Conservation (phyloP, 2,888 invertebrate species). For the Mystacides longicornis region DNA sequence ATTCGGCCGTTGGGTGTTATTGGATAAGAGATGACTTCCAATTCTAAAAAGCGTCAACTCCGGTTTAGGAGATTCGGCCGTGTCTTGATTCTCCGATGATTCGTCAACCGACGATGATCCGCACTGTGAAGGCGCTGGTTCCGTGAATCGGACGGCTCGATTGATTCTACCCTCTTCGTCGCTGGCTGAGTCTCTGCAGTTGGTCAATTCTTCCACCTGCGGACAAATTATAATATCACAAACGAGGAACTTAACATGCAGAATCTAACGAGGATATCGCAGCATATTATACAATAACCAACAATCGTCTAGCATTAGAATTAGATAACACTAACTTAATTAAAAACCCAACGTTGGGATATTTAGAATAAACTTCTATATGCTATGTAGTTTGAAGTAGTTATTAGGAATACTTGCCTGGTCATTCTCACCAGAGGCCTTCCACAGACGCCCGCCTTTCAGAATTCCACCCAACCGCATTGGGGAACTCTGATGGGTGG, state of each 20-base stretch:
- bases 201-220: slow-evolving; percentile 27
- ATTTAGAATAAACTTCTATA: too few species aligned
- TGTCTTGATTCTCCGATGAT: slow-evolving; percentile 29
- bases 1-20: slow-evolving; percentile 58
- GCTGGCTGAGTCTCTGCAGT: slow-evolving; percentile 41
- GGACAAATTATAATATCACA: too few species aligned
- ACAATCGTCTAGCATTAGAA: too few species aligned
- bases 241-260: too few species aligned
- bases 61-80: slow-evolving; percentile 38
- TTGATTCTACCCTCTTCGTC: slow-evolving; percentile 53
- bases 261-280: too few species aligned
- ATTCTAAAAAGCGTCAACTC: slow-evolving; percentile 48
- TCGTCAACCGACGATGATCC: slow-evolving; percentile 13
- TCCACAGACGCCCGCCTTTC: slow-evolving; percentile 73
- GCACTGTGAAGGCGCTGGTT: slow-evolving; percentile 32
- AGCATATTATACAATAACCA: too few species aligned
- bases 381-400: neutral
- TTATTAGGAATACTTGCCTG: slow-evolving; percentile 37
- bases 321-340: too few species aligned
- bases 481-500: slow-evolving; percentile 49
- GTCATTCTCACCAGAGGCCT: slow-evolving; percentile 46
- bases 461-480: slow-evolving; percentile 62
- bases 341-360: too few species aligned
- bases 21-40: slow-evolving; percentile 47
- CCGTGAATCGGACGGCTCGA: slow-evolving; percentile 61